Evolutionary conservation across 2,113 vertebrate genomes (phyloP).

Genomic region (Colistium nudipinnis): DNA sequence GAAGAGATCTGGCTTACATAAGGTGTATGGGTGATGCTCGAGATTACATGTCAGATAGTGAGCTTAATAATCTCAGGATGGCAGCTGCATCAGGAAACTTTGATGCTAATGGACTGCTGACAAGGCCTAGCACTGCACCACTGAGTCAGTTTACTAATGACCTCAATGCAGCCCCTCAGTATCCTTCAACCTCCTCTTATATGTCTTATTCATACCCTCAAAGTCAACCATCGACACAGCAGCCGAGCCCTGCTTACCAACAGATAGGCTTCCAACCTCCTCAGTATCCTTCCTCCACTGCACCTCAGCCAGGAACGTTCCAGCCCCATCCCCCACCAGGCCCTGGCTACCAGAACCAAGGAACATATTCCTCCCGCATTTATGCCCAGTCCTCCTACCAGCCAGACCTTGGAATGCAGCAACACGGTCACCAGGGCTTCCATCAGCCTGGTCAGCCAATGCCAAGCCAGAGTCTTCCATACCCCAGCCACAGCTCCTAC

Average conservation of each 20-base stretch:
- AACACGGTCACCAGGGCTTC: constrained; percentile 85
- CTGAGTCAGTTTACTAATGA: constrained; percentile 87
- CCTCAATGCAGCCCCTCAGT: constrained; percentile 80
- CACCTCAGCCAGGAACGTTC: constrained; percentile 88
- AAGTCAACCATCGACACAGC: constrained; percentile 80
- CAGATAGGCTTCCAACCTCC: constrained; percentile 88
- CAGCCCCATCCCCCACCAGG: constrained; percentile 85
- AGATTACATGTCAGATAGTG: constrained; percentile 97
- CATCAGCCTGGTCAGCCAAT: constrained; percentile 85
- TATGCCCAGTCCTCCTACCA: constrained; percentile 86
- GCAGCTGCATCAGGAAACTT: constrained; percentile 82
- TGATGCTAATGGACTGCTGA: constrained; percentile 80
- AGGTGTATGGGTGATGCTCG: constrained; percentile 89
- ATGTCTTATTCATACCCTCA: constrained; percentile 86
- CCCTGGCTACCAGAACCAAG: constrained; percentile 84
- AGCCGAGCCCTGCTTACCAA: constrained; percentile 83
- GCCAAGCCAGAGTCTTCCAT: constrained; percentile 84
- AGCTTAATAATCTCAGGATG: constrained; percentile 92
- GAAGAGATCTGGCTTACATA: constrained; percentile 89
- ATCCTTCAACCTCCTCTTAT: constrained; percentile 84
- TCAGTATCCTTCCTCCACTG: constrained; percentile 85
- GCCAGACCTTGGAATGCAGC: constrained; percentile 84
- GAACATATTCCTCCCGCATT: constrained; percentile 82
- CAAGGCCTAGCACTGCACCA: constrained; percentile 82
- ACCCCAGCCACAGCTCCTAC: constrained; percentile 79